Base-by-base conservation (phyloP, 2,797 vertebrate species). In the Sebastolobus alascanus region DNA sequence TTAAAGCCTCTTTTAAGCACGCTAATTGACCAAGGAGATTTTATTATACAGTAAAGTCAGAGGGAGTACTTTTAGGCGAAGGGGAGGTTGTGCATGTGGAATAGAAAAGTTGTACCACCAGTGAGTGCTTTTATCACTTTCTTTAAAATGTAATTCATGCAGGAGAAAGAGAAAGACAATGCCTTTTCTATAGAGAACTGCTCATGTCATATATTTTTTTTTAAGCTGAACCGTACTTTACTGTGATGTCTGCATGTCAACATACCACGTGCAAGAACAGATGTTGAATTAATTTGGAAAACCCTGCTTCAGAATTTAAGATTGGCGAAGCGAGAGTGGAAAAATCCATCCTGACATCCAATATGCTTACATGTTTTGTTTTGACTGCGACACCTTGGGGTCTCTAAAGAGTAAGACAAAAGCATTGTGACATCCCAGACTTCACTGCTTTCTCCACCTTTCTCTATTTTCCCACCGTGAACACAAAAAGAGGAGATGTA, bases 401-500 rank as follows among this genome's bases (percentile, higher is more conserved):
- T 65, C 52, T 82, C 6, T 52, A 50, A 55, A 76, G 50, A 68
- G n/a, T 38, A 69, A 58, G 29, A 87, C 59, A 80, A 85, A 85
- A 80, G 14, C 14, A 10, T 13, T 37, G 31, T 81, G 75, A 84
- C 43, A 74, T 75, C 70, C 69, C 52, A 77, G 68, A 63, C 33
- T 68, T 66, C 35, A 63, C 2, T 38, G 59, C 18, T 84, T 87
- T 89, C 8, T 50, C 22, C 40, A 80, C 33, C 40, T 82, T 80
- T 75, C 29, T 67, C 69, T 59, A 7, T 73, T 88, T 79, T 85
- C 75, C 77, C 46, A 73, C 20, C 35, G 12, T 31, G 4, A 67
- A 77, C 72, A 90, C 85, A 91, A 85, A 11, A 84, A 80, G 52
- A 52, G 8, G 46, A 73, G 68, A 92, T 91, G 83, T 90, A 80